A percentile compares a stretch with the other conserved stretches of the same genome.
These are phyloP conservation scores for Tricholauxania praeusta DNA, from an alignment of 2,888 invertebrate genomes.

Conservation along the genomic window DNA sequence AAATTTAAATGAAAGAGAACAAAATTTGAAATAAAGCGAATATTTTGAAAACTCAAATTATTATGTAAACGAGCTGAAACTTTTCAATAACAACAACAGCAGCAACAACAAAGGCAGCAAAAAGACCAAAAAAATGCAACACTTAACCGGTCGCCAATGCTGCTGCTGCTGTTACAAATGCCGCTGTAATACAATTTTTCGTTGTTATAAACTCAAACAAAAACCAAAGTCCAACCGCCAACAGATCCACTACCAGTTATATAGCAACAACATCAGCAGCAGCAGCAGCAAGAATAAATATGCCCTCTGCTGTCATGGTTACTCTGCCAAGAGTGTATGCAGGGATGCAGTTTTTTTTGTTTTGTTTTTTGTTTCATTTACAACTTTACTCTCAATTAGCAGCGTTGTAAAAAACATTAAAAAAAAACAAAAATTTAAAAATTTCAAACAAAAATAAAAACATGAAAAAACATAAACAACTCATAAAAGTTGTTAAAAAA, in stretches of 20 bases:
- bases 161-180: conserved; percentile 5
- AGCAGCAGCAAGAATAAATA: not conserved
- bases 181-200: conserved; percentile 16
- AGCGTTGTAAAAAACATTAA: conserved; percentile 2
- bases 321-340: not conserved
- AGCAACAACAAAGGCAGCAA: conserved; percentile 2
- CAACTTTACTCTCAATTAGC: conserved; percentile 19
- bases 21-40: not conserved
- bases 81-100: conserved; percentile 16
- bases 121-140: conserved; percentile 24
- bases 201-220: not conserved
- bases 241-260: not conserved
- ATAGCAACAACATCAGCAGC: not conserved
- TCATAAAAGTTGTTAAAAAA: not conserved
- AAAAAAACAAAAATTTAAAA: not conserved
- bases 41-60: conserved; percentile 24
- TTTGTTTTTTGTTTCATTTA: not conserved
- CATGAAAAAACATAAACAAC: not conserved
- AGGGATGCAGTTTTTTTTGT: not conserved
- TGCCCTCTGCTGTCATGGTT: conserved; percentile 3
- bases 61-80: conserved; percentile 25
- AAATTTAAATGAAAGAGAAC: conserved; percentile 17
- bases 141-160: conserved; percentile 23
- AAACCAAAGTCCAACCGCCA: not conserved
- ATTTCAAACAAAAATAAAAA: not conserved